Evolutionary conservation across 2,113 vertebrate species (phyloP).

Genomic region (Petrocephalus zakoni): DNA sequence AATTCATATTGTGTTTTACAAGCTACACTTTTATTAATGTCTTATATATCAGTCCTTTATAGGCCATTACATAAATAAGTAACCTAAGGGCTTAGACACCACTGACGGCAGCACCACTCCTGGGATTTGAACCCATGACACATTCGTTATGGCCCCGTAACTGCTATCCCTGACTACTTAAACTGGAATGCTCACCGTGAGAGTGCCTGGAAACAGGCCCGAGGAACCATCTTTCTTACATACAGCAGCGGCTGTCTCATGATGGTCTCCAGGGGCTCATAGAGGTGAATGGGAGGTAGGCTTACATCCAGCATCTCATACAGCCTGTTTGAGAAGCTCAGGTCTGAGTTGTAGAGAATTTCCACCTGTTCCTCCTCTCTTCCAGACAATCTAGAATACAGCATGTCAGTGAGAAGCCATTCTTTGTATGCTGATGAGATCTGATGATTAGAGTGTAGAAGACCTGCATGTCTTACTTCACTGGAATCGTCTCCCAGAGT

Average conservation of each 20-base stretch:
- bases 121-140: not conserved
- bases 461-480: conserved; percentile 43
- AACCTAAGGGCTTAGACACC: not conserved
- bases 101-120: no score
- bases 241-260: conserved; percentile 56
- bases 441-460: conserved; percentile 21
- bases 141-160: not conserved
- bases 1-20: not conserved
- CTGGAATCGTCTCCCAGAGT: conserved; percentile 60
- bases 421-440: conserved; percentile 17
- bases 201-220: conserved; percentile 63
- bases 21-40: not conserved
- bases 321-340: conserved; percentile 63
- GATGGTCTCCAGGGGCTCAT: conserved; percentile 50
- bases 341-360: conserved; percentile 64
- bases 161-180: not conserved
- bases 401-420: not conserved
- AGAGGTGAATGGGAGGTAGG: conserved; percentile 59
- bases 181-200: conserved; percentile 53
- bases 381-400: conserved; percentile 52
- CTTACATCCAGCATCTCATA: conserved; percentile 62
- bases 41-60: not conserved
- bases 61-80: not conserved
- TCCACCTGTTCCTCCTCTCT: conserved; percentile 42
- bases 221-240: conserved; percentile 50